These are phyloP conservation scores for Cyprinodon variegatus DNA, from an alignment of 2,113 vertebrate genomes.

Conservation along the genomic window DNA sequence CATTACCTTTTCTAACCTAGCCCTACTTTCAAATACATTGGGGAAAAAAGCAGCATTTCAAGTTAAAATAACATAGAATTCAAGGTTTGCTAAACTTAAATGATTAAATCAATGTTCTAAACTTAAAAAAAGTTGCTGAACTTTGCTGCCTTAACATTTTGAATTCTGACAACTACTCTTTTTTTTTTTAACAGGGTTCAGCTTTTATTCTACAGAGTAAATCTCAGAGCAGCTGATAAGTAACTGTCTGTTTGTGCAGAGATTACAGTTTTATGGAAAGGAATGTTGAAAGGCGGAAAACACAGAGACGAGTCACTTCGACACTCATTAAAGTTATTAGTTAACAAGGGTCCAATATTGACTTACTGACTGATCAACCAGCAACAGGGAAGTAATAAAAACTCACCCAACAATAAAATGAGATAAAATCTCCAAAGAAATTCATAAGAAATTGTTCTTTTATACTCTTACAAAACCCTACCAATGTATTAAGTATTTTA, in stretches of 20 bases:
- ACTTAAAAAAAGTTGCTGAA: no score
- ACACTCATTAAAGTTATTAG: constrained; percentile 37
- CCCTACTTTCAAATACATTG: no score
- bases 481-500: neutral
- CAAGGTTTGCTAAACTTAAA: no score
- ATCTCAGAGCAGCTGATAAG: neutral
- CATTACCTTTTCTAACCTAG: no score
- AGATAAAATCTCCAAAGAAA: neutral
- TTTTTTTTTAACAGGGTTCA: no score
- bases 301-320: constrained; percentile 12
- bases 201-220: neutral
- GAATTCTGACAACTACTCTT: no score
- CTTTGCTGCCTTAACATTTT: no score
- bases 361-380: constrained; percentile 55
- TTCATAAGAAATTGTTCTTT: neutral
- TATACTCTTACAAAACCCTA: constrained; percentile 6
- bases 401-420: neutral
- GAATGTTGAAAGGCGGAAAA: neutral
- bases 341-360: constrained; percentile 37
- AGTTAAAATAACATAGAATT: no score
- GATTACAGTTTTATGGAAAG: neutral
- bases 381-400: constrained; percentile 15
- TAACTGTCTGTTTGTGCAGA: neutral
- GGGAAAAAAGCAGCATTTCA: no score
- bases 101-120: no score